Percentiles rank a stretch among this genome's conserved stretches.
phyloP scores from a whole-genome alignment of 2,888 invertebrate genomes.

The Pedicia rivosa region DNA sequence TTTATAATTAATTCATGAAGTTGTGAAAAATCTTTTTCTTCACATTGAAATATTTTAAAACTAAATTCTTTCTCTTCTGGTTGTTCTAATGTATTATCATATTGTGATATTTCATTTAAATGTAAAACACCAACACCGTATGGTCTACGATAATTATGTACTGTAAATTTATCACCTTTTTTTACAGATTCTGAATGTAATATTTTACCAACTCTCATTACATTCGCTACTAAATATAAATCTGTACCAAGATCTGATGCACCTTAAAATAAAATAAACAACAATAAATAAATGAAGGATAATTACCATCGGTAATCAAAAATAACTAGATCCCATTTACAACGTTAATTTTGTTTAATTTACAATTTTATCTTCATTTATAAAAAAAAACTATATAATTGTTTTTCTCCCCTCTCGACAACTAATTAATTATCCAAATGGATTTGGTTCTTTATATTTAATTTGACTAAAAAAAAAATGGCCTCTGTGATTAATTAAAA shows the following conservation, averaged over 20 bases:
- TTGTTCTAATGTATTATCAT: conserved; percentile 26
- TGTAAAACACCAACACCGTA: conserved; percentile 75
- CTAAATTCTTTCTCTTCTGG: conserved; percentile 60
- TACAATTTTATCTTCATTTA: no score
- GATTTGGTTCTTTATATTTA: no score
- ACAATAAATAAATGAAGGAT: no score
- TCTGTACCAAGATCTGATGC: conserved; percentile 71
- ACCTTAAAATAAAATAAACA: conserved; percentile 33
- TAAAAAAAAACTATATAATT: no score
- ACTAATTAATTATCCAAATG: no score
- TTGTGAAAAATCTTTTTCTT: conserved; percentile 82
- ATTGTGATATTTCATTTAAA: conserved; percentile 50
- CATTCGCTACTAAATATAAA: conserved; percentile 76
- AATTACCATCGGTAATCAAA: no score
- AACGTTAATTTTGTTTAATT: no score
- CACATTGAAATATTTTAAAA: conserved; percentile 68
- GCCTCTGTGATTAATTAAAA: no score
- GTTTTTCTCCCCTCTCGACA: no score
- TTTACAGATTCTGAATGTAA: conserved; percentile 33
- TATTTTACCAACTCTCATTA: conserved; percentile 79
- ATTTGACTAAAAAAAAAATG: no score
- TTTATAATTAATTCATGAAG: conserved; percentile 79
- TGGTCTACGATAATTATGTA: conserved; percentile 49
- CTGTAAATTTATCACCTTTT: conserved; percentile 23
- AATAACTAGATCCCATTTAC: no score